A percentile compares a stretch with the other conserved stretches of the same genome.
phyloP scores from a whole-genome alignment of 2,113 vertebrate genomes.

The Prionailurus viverrinus region DNA sequence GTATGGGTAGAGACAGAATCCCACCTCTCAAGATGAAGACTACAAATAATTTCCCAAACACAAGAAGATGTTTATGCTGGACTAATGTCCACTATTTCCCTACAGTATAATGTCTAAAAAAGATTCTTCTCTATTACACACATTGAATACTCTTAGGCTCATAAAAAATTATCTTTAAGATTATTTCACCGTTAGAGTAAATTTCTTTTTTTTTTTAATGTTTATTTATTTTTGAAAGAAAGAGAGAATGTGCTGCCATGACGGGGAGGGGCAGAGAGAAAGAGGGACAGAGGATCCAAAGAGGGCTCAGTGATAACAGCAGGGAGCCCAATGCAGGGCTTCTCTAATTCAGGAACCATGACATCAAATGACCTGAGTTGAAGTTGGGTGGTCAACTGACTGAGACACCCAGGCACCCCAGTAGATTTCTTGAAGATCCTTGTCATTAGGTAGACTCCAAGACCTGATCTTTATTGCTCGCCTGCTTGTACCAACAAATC shows the following conservation, averaged over 20 bases:
- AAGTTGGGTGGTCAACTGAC: too few relatives aligned
- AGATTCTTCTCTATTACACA: not conserved
- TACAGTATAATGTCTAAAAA: not conserved
- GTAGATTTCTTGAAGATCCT: not conserved
- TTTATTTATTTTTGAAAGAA: too few relatives aligned
- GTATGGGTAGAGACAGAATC: not conserved
- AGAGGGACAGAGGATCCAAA: too few relatives aligned
- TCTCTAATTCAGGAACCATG: too few relatives aligned
- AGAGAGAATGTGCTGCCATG: too few relatives aligned
- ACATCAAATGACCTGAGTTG: too few relatives aligned
- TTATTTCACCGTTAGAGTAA: not conserved
- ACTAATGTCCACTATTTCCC: not conserved
- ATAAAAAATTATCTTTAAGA: not conserved
- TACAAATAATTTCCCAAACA: not conserved
- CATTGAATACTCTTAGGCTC: not conserved
- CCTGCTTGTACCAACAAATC: not conserved
- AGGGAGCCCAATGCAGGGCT: too few relatives aligned
- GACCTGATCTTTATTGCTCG: not conserved
- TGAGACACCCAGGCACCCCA: not conserved
- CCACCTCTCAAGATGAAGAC: not conserved
- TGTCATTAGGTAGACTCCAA: not conserved
- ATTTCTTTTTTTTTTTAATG: not conserved
- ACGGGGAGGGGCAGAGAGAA: too few relatives aligned
- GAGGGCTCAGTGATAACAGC: too few relatives aligned
- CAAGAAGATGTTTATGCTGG: not conserved